Base-by-base conservation (phyloP, 2,888 invertebrate species). In the Carcina quercana region DNA sequence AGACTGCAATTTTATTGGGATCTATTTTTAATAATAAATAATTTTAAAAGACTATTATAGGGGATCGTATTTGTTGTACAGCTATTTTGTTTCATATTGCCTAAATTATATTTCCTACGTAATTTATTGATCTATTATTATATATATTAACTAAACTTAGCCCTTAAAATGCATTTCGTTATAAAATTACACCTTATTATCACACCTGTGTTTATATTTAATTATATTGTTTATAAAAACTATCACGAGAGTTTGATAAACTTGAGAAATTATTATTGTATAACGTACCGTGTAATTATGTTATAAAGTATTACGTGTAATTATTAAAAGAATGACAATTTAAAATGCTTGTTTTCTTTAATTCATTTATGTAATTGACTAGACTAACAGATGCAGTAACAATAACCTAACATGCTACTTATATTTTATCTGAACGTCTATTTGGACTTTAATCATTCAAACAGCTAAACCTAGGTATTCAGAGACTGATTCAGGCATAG, bases 241-340 rank as follows among this genome's bases (percentile, higher is more conserved):
- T 68, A 67, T 73, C 72, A 65, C 67, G 64, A 73, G 70, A 73
- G 75, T 78, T 79, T 70, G 74, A 74, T 11, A 72, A 72, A 74
- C 73, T 72, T 73, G 73, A 74, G 74, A 80, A 79, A 79, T 78
- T 79, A 78, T 79, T 76, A 80, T 80, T 80, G 76, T 79, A 79
- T 68, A 73, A n/a, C 76, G 74, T 80, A 80, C 67, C 53, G 71
- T 83, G 80, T 83, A 82, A 83, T 80, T 80, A 80, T 80, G 82
- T 83, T 83, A 79, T 76, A 70, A 80, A 80, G 78, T 82, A 83
- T 82, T 80, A 83, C 68, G 66, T 79, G 78, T 82, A 82, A 83
- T 78, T 80, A 83, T 80, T 79, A 79, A 83, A 83, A 80, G 68
- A 70, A 79, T 50, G 78, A 79, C 75, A 70, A 76, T 76, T 79